Base-by-base conservation (phyloP, 2,113 vertebrate genomes). In the Sylvietta virens region DNA sequence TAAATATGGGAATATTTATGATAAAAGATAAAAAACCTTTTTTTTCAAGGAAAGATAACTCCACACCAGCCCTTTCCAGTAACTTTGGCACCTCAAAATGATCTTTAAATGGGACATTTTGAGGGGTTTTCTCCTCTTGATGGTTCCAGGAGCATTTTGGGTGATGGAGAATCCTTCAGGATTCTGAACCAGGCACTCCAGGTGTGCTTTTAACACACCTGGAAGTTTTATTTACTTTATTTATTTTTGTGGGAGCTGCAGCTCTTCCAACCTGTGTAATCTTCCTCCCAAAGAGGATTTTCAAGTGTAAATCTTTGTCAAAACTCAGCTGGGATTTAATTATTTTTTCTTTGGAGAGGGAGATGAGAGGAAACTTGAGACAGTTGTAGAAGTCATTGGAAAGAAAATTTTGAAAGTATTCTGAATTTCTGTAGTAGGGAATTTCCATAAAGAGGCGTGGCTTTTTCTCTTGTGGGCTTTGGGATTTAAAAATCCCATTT, bases 231-330 rank as follows among this genome's bases (percentile, higher is more conserved):
- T 33, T 61, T 28, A 0, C 4, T 76, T n/a, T 3, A 6, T 76
- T n/a, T 3, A 6, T 64, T 51, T 64, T 37, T 27, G 30, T 12
- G 54, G 40, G 62, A 69, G 42, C 26, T 81, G 33, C n/a, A 48
- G 87, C 56, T 79, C 45, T 45, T 70, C 7, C 73, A 40, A 19
- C 15, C 54, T 19, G 7, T 37, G 69, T 27, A 71, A 74, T 82
- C 82, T 79, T 56, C 74, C 33, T 79, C 33, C 44, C 57, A 39
- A 48, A 60, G 88, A 85, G 40, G 73, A 90, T 94, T 88, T 82
- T 30, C 30, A 9, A n/a, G 3, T 67, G 30, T 47, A 67, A 92
- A 51, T 39, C 61, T 67, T 86, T 53, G 40, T 50, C 61, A 26
- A 44, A 81, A 35, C 51, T 50, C 4, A 3, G 33, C 26, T 48